Conservation (phyloP, 2,888 invertebrate genomes). For the Antheraea assamensis region DNA sequence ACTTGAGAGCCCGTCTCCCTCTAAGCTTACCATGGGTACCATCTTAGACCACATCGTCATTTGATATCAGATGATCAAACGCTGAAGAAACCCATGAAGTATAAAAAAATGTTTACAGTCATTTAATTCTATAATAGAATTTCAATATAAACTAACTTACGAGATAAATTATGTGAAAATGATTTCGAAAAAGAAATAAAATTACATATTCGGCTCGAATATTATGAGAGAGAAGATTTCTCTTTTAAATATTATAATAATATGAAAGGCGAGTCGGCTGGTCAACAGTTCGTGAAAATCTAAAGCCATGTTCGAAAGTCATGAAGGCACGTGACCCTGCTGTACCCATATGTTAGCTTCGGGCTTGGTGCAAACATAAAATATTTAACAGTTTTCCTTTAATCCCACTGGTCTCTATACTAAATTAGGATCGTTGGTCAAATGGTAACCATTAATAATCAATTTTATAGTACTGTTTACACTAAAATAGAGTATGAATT, state of each 20-base stretch:
- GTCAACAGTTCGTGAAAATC: constrained; percentile 58
- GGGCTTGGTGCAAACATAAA: constrained; percentile 29
- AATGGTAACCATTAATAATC: no score
- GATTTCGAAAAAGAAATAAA: constrained; percentile 10
- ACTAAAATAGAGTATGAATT: no score
- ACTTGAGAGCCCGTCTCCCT: no score
- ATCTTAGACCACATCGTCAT: no score
- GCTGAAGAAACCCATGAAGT: no score
- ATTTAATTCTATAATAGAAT: not conserved
- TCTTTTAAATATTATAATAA: constrained; percentile 26
- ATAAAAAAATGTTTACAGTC: no score
- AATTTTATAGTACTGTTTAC: no score
- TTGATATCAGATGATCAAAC: no score
- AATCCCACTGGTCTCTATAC: not conserved
- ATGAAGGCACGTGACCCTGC: constrained; percentile 41
- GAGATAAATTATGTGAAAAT: not conserved
- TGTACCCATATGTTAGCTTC: constrained; percentile 45
- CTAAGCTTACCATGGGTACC: no score
- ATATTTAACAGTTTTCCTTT: not conserved
- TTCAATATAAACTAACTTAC: not conserved
- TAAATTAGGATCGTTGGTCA: no score
- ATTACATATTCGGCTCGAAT: not conserved
- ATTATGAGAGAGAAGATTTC: constrained; percentile 19
- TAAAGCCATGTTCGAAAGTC: constrained; percentile 54
- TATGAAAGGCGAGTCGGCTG: constrained; percentile 34